Evolutionary conservation across 2,113 vertebrate genomes (phyloP), one percentile per base, ranked within the genome.

Genomic region (Ammodramus savannarum): DNA sequence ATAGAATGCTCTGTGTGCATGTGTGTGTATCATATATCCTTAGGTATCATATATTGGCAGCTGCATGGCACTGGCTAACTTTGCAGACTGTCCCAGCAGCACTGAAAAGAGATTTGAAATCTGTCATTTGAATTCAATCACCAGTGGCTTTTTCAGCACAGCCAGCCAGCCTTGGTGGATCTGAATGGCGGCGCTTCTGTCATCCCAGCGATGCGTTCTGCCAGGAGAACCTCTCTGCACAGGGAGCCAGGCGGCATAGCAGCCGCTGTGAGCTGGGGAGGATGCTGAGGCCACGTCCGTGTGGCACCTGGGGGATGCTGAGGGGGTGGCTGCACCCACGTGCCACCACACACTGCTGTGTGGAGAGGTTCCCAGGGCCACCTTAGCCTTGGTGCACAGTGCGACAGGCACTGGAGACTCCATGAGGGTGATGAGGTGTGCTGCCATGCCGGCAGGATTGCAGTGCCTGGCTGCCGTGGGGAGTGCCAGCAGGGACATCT

Each of bases 291-390:
- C 31, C 25, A 4, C 0, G 0, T 61, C 81, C 17, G 13, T 19
- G 59, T 1, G 32, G 74, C 41, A 19, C 69, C 29, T 13, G 34
- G n/a, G 59, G 39, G 16, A 31, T 2, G 23, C 66, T 1, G 0
- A 32, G 34, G 74, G 39, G 16, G 6, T 21, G 2, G 59, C 58
- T 18, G 0, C 17, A 9, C 39, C 68, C 17, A 4, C 1, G 2
- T n/a, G 48, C 34, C 0, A 0, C 49, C 0, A 0, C 16, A 5
- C 0, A 2, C 63, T 61, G 68, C 68, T 32, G 0, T 3, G 16
- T 1, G 1, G 22, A 62, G 52, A 74, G 41, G 20, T 78, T 90
- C 14, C 49, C 2, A 1, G 12, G 63, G 29, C 80, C 6, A 0
- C 5, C 0, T 15, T 55, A 22, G 39, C 57, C 78, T 57, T 26